Conservation (phyloP, 2,797 vertebrate species). For the Sphaeramia orbicularis region DNA sequence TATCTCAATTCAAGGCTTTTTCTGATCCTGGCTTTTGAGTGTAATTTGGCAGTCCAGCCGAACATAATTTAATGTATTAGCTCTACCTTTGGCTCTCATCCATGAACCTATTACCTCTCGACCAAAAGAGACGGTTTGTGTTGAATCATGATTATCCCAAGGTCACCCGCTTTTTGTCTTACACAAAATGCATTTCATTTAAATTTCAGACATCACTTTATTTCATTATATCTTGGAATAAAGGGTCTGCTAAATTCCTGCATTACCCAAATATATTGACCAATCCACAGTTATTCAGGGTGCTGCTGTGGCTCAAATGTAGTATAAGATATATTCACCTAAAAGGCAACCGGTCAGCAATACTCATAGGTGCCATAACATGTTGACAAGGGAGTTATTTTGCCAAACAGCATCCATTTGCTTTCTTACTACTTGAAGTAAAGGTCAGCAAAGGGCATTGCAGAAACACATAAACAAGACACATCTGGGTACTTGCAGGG, state of each 20-base stretch:
- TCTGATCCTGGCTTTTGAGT: conserved; percentile 52
- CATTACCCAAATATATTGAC: neutral
- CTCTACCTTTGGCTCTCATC: conserved; percentile 34
- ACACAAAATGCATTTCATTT: no score
- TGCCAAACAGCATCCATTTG: conserved; percentile 53
- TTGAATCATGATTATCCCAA: conserved; percentile 32
- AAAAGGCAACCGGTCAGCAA: conserved; percentile 60
- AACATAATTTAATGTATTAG: conserved; percentile 52
- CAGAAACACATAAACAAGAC: conserved; percentile 49
- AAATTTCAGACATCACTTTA: no score
- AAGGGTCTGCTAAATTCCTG: neutral
- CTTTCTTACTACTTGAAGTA: conserved; percentile 52
- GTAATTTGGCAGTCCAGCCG: conserved; percentile 50
- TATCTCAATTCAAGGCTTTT: conserved; percentile 61
- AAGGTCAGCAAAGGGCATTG: conserved; percentile 54
- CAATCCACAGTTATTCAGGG: neutral
- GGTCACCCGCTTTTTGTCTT: conserved; percentile 23
- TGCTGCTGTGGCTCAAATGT: conserved; percentile 43
- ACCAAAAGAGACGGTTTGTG: conserved; percentile 21
- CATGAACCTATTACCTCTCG: conserved; percentile 30
- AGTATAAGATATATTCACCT: conserved; percentile 55
- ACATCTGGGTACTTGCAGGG: conserved; percentile 57
- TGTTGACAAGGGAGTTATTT: conserved; percentile 55
- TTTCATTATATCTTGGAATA: neutral
- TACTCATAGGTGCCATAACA: conserved; percentile 57